Evolutionary conservation across 2,888 invertebrate species (phyloP), one percentile per base, ranked within the genome.

Genomic region (Oscheius sp.): DNA sequence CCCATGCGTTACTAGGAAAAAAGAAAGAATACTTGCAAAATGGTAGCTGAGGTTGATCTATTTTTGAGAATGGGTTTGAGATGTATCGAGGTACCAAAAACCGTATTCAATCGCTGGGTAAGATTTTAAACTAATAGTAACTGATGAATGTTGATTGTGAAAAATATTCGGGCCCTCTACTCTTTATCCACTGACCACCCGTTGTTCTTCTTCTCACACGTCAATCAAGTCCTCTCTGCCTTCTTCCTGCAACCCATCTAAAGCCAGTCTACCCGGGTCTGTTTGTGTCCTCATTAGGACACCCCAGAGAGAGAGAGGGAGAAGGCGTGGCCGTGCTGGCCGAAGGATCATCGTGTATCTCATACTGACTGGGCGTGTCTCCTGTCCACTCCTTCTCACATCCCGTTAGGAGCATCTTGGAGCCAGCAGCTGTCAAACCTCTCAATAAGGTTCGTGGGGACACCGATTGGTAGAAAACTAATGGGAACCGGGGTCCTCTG

Each of bases 221-320:
- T 7, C 42, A 42, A 42, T 42, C 42, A 42, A 21, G 42, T 42
- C 42, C 7, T 42, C 7, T 42, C 57, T 7, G 53, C 10, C 10
- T n/a, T 57, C 57, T 57, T 57, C 57, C 57, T 57, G 57, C 10
- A 10, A 57, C 32, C 9, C 2, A 29, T 2, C 57, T 1, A 29
- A 29, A 32, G 57, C 53, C 29, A 35, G 37, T 33, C 37, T n/a
- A 42, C 42, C 32, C n/a, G 33, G 60, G 35, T 11, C 60, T 37
- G 60, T 60, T 60, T 60, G 60, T 60, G 60, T 60, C 60, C 60
- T 60, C 60, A 60, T 60, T 60, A 60, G 60, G 60, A 53, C 53
- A 53, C 53, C 53, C 53, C n/a, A 53, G 53, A 53, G 53, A 53
- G n/a, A 50, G 50, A 50, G 50, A 50, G 50, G 50, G 50, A 9